Base-by-base conservation (phyloP, 2,797 vertebrate species). In the Hydrophis major region DNA sequence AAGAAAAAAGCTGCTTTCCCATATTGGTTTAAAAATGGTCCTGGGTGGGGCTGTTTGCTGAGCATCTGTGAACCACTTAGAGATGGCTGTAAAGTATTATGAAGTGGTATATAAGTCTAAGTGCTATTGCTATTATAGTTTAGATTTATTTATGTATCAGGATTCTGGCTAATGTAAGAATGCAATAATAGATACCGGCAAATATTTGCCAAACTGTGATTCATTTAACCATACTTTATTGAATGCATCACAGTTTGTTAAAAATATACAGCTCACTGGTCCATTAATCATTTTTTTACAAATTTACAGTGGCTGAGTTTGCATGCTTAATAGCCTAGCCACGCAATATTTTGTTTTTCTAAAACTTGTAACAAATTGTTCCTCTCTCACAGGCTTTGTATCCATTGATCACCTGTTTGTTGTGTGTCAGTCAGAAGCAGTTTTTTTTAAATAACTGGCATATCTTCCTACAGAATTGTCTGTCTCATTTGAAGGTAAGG, bases 391-490 rank as follows among this genome's bases (percentile, higher is more conserved):
- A 99, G 99, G 99, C 99, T 96, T 98, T 99, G 78, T 99, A 99
- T 97, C 99, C 99, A 93, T 97, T 99, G 98, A 99, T 99, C 96
- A 99, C 99, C 95, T 99, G 99, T 97, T 98, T 99, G 97, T 98
- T 99, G 96, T 99, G 99, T 98, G 99, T 99, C 97, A 99, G 99
- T 98, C 99, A 99, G 97, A 99, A 99, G 98, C 99, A 99, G 97
- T 99, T 99, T 98, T 99, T 99, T 98, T 99, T 99, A 98, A 99
- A 99, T 98, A 99, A 99, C 98, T 99, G 99, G 99, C 99, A 99
- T 98, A 99, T 99, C 98, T 99, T 99, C 98, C 98, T 99, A 97
- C 99, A 99, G 97, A 99, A 99, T 98, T 99, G 99, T 98, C 98
- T 99, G 96, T 99, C 99, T 28, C 99, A 99, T 97, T 98, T 99